phyloP scores from a whole-genome alignment of 2,888 invertebrate species.

The Apodemia duryi region DNA sequence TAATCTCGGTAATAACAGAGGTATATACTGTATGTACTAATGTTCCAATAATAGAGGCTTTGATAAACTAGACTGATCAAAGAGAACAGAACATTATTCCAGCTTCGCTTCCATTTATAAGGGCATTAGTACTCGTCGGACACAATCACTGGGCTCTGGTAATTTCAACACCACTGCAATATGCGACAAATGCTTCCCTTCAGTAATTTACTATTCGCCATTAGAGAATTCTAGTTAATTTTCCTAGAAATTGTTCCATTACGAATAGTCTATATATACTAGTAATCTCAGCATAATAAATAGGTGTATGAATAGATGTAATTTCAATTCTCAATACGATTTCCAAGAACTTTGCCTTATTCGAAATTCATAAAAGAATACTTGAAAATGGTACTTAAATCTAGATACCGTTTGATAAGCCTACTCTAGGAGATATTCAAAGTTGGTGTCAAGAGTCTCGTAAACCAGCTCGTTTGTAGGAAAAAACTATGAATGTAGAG shows the following conservation, averaged over 20 bases:
- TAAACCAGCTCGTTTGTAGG: too few species aligned
- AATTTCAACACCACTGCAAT: conserved; percentile 14
- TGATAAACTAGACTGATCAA: conserved; percentile 13
- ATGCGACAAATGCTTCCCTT: conserved; percentile 2
- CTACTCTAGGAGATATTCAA: too few species aligned
- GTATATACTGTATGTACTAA: background rate
- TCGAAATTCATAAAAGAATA: background rate
- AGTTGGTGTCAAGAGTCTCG: too few species aligned
- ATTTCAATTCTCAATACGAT: conserved; percentile 1
- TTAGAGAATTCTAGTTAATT: conserved; percentile 8
- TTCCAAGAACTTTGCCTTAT: background rate
- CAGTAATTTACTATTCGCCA: background rate
- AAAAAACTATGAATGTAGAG: too few species aligned
- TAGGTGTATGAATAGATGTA: background rate
- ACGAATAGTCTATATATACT: background rate
- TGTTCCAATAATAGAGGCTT: background rate
- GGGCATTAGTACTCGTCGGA: conserved; percentile 14
- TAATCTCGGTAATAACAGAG: too few species aligned
- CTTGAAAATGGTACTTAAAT: background rate
- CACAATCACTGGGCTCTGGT: conserved; percentile 12
- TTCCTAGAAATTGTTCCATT: conserved; percentile 4
- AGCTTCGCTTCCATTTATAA: conserved; percentile 9
- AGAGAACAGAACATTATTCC: conserved; percentile 9
- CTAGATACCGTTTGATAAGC: too few species aligned
- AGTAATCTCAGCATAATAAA: background rate